Percentiles rank a stretch among this genome's conserved stretches.
Conservation (phyloP, 2,797 vertebrate genomes). For the Alectoris magna region DNA sequence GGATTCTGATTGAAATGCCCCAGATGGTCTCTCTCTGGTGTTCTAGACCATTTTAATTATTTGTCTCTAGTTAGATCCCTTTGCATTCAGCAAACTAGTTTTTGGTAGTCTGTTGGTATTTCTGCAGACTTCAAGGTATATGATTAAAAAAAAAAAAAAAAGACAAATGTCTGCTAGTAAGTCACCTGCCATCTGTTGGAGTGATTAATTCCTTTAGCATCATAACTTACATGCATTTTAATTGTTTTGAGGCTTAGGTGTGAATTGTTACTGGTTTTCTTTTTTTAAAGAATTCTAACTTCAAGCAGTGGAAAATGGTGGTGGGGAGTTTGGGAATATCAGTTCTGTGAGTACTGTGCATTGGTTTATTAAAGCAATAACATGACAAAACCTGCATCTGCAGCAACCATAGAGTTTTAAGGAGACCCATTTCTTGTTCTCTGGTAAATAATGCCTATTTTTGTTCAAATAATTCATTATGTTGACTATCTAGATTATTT, state of each 20-base stretch:
- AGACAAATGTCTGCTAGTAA: background rate
- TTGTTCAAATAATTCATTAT: constrained; percentile 59
- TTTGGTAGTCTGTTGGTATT: background rate
- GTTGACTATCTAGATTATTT: constrained; percentile 68
- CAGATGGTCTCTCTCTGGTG: background rate
- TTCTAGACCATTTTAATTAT: background rate
- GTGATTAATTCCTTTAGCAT: constrained; percentile 31
- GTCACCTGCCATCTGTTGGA: background rate
- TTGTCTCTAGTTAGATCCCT: background rate
- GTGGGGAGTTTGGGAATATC: constrained; percentile 34
- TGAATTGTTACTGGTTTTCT: constrained; percentile 7
- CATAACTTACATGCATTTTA: constrained; percentile 44
- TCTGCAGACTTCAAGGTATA: background rate
- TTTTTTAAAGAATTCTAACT: background rate
- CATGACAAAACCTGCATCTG: constrained; percentile 51
- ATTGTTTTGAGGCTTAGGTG: constrained; percentile 49
- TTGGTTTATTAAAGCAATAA: constrained; percentile 58
- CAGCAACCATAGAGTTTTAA: constrained; percentile 37
- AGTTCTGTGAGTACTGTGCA: constrained; percentile 41
- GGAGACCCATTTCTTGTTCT: constrained; percentile 37
- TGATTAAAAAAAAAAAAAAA: background rate
- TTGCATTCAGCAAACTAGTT: background rate
- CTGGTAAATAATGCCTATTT: constrained; percentile 20
- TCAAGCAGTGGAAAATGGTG: background rate
- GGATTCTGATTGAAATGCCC: background rate